A percentile compares a stretch with the other conserved stretches of the same genome.
phyloP scores from a whole-genome alignment of 2,797 vertebrate species.

The Synanceia verrucosa region DNA sequence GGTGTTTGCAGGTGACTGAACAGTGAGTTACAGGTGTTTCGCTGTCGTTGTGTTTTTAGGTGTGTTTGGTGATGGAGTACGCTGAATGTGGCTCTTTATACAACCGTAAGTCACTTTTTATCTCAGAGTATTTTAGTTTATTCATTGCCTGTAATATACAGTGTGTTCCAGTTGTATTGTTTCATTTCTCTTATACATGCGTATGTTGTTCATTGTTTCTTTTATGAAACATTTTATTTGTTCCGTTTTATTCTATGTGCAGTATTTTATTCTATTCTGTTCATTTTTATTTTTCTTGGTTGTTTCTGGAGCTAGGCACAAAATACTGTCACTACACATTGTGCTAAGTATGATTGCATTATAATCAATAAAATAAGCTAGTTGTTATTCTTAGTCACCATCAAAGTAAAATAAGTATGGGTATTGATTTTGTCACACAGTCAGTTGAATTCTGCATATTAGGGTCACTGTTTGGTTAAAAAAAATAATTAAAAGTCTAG shows the following conservation, averaged over 20 bases:
- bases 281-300: too few species aligned
- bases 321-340: neutral
- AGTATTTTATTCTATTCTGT: too few species aligned
- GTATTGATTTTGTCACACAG: too few species aligned
- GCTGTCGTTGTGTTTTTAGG: conserved; percentile 75
- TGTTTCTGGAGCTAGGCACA: too few species aligned
- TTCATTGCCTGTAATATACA: neutral
- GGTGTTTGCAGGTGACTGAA: neutral
- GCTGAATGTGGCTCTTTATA: conserved; percentile 97
- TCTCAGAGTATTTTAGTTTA: neutral
- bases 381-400: too few species aligned
- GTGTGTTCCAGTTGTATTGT: neutral
- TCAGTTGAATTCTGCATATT: too few species aligned
- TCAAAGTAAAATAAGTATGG: too few species aligned
- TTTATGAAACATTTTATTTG: neutral
- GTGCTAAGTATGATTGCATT: too few species aligned
- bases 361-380: neutral
- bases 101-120: conserved; percentile 86
- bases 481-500: too few species aligned
- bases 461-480: too few species aligned
- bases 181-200: neutral
- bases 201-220: neutral
- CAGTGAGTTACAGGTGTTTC: neutral
- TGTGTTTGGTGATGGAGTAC: conserved; percentile 98
- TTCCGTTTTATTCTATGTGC: neutral